Conservation (phyloP, 2,113 vertebrate species). For the Grus americana region DNA sequence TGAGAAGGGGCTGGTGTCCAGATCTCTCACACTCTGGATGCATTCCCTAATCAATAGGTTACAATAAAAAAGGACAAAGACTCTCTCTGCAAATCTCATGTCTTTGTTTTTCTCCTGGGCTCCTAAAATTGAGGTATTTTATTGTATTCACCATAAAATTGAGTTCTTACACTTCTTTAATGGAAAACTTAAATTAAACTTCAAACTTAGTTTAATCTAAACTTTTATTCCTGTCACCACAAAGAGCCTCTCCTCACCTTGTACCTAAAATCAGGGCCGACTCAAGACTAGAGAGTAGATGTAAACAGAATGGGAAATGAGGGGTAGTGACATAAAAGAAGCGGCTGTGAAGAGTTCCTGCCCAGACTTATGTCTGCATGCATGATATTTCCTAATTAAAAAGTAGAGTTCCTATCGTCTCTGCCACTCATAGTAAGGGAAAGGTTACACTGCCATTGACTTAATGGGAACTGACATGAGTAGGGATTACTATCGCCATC, state of each 20-base stretch:
- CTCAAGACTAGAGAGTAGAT: background rate
- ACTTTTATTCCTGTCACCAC: background rate
- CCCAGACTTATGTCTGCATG: background rate
- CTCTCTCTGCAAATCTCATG: background rate
- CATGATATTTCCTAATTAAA: slow-evolving; percentile 15
- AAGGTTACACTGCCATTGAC: background rate
- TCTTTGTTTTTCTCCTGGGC: background rate
- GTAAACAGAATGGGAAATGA: slow-evolving; percentile 18
- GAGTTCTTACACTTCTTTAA: background rate
- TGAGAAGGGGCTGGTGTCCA: slow-evolving; percentile 4
- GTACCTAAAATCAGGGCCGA: background rate
- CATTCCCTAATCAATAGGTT: slow-evolving; percentile 30
- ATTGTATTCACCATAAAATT: background rate
- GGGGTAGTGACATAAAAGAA: background rate
- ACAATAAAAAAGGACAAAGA: slow-evolving; percentile 1
- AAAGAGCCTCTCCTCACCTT: background rate
- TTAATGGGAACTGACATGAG: background rate
- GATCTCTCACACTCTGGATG: slow-evolving; percentile 6
- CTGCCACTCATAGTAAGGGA: background rate
- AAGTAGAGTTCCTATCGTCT: background rate
- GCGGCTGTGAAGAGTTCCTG: background rate
- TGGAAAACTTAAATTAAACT: background rate
- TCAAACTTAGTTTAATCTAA: background rate
- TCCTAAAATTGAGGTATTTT: background rate
- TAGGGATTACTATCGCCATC: background rate